A percentile compares a stretch with the other conserved stretches of the same genome.
Evolutionary conservation across 1,140 invertebrate genomes (phyloP).

Genomic region (Atta cephalotes): DNA sequence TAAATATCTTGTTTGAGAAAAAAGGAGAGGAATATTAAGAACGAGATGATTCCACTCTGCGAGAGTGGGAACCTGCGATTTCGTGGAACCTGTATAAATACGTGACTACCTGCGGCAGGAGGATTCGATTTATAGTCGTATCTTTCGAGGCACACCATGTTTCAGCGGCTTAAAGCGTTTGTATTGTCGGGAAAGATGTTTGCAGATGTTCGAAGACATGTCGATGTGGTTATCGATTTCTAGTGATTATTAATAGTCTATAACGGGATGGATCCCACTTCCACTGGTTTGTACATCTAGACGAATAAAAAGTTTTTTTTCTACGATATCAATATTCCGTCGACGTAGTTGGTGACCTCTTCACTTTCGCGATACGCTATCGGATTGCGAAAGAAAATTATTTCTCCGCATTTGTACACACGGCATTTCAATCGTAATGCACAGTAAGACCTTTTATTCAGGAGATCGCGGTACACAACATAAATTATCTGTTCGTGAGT

Average conservation of each 20-base stretch:
- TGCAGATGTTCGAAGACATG: conserved; percentile 48
- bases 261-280: conserved; percentile 28
- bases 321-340: conserved; percentile 21
- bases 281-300: neutral
- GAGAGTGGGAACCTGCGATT: neutral
- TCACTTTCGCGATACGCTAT: conserved; percentile 30
- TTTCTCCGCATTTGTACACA: conserved; percentile 19
- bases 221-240: conserved; percentile 54
- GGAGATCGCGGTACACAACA: conserved; percentile 29
- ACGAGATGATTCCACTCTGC: neutral
- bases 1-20: neutral
- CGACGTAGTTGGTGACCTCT: neutral
- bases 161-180: conserved; percentile 38
- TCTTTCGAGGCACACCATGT: conserved; percentile 27
- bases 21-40: neutral
- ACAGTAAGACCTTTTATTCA: conserved; percentile 38
- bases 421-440: conserved; percentile 48
- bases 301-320: neutral
- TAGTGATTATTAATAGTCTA: conserved; percentile 45
- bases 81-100: conserved; percentile 63
- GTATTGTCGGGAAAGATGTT: conserved; percentile 27
- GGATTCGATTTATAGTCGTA: conserved; percentile 58
- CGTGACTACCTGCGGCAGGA: conserved; percentile 70
- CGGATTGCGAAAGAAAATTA: conserved; percentile 40
- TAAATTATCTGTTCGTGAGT: conserved; percentile 50